Evolutionary conservation across 1,140 invertebrate species (phyloP), one percentile per base, ranked within the genome.

Genomic region (Oedothorax gibbosus): DNA sequence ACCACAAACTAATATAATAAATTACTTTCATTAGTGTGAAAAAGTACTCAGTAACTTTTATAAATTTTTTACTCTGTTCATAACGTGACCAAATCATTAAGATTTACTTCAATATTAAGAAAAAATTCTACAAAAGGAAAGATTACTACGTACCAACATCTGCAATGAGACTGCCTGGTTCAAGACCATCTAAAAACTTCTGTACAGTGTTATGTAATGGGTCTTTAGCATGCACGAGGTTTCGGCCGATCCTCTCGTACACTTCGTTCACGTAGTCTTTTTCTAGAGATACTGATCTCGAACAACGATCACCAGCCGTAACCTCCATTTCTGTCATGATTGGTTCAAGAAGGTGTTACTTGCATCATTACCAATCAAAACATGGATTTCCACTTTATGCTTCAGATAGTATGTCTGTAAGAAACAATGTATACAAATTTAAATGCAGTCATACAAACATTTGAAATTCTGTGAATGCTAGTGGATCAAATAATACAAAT

Each of bases 251-350:
- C 90, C 96, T 94, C 88, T 97, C 95, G 91, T 98, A 98, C 75
- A 97, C 96, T 88, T 97, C 95, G 90, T 97, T 96, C 35, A 98
- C 97, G 90, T 98, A 97, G 80, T 95, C 95, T 90, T 96, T 94
- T 92, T 98, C 96, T 88, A 97, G 92, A 88, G 95, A 96, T 87
- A 96, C 93, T 87, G 93, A 94, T 88, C 94, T 91, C 75, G 93
- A 93, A 89, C 93, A 92, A 87, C 93, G 90, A 88, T 94, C 93
- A 87, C 92, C 91, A 7, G 6, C 7, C 7, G n/a, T 56, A 21
- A 18, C 57, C 8, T 76, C 35, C 73, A 62, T 76, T 12, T 11
- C 18, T 1, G 35, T 35, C 35, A 2, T 69, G 60, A 62, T 15
- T 62, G 60, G 18, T 62, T 62, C 60, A 35, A 35, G 35, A 35